Conservation (phyloP, 2,888 invertebrate species). For the Stramonita haemastoma region DNA sequence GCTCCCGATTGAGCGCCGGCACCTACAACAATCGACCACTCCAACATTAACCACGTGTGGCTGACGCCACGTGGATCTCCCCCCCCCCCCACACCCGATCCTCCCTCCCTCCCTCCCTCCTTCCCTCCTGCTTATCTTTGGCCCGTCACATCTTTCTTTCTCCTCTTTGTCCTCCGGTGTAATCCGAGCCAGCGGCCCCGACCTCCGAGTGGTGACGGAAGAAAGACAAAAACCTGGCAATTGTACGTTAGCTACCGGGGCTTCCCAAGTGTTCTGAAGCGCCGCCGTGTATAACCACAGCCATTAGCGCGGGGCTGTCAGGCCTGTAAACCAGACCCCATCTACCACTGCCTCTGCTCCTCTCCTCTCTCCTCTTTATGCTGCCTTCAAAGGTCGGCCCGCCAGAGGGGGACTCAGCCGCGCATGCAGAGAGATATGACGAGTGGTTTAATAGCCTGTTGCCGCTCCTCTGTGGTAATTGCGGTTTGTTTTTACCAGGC, state of each 20-base stretch:
- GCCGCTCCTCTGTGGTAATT: not conserved
- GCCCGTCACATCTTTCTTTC: not conserved
- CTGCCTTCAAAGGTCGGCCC: not conserved
- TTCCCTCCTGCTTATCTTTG: not conserved
- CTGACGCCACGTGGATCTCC: not conserved
- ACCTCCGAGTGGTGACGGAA: not conserved
- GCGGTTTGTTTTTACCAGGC: not conserved
- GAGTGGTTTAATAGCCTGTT: not conserved
- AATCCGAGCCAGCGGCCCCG: not conserved
- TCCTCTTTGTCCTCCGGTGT: not conserved
- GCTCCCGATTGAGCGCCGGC: too few relatives aligned
- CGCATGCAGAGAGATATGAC: not conserved
- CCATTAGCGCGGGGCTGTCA: not conserved
- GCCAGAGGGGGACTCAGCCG: not conserved
- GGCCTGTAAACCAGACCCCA: not conserved
- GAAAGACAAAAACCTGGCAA: not conserved
- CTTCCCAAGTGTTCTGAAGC: not conserved
- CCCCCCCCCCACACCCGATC: not conserved
- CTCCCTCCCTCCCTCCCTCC: not conserved
- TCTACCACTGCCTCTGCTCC: not conserved
- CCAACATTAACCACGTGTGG: too few relatives aligned
- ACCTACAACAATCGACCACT: too few relatives aligned
- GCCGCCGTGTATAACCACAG: constrained; percentile 3
- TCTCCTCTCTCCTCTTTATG: not conserved
- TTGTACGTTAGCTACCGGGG: not conserved